Percentiles rank a stretch among this genome's conserved stretches.
Conservation (phyloP, 2,113 vertebrate species). For the Odontesthes bonariensis region DNA sequence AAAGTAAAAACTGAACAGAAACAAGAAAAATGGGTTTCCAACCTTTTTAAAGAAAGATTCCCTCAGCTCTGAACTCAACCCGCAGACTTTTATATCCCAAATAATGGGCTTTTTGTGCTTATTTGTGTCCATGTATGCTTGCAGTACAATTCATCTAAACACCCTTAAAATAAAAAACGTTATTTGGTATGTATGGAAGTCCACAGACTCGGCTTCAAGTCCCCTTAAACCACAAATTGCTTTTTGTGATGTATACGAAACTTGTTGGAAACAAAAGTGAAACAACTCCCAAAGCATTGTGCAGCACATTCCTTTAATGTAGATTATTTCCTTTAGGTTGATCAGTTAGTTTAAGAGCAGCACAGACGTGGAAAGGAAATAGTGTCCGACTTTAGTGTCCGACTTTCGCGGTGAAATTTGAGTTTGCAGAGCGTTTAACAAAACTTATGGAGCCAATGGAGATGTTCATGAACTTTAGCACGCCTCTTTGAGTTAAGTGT, state of each 20-base stretch:
- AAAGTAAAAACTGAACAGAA: slow-evolving; percentile 51
- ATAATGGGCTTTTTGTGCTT: slow-evolving; percentile 42
- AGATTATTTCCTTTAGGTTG: slow-evolving; percentile 7
- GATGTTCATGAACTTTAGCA: background rate
- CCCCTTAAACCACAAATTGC: background rate
- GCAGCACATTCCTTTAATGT: background rate
- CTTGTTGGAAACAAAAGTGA: slow-evolving; percentile 4
- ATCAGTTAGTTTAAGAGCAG: slow-evolving; percentile 39
- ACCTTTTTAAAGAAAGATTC: background rate
- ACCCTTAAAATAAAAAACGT: slow-evolving; percentile 6
- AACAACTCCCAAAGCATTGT: background rate
- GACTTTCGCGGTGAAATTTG: background rate
- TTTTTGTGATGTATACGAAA: background rate
- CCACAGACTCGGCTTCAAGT: slow-evolving; percentile 29
- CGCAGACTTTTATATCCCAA: background rate
- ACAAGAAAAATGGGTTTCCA: slow-evolving; percentile 31
- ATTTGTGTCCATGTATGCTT: background rate
- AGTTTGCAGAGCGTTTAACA: background rate
- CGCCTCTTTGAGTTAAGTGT: background rate
- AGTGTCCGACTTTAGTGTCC: slow-evolving; percentile 33
- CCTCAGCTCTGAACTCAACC: slow-evolving; percentile 17
- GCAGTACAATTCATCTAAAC: background rate
- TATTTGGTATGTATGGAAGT: slow-evolving; percentile 14
- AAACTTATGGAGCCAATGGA: background rate
- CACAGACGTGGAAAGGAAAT: slow-evolving; percentile 18